Evolutionary conservation across 2,888 invertebrate genomes (phyloP).

Genomic region (Plagiodera versicolora): DNA sequence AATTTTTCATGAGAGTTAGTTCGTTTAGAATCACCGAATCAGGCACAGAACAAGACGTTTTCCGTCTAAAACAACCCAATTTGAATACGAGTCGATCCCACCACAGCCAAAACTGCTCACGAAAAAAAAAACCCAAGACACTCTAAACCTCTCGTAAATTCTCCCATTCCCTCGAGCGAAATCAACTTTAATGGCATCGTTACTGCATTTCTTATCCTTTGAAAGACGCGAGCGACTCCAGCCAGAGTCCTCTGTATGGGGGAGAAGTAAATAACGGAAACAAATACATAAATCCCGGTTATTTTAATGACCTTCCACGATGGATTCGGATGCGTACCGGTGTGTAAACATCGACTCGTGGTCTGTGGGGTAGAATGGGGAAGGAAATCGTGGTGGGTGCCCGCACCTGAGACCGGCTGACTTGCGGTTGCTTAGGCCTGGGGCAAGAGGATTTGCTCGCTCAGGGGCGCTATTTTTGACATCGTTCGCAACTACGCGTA

Average conservation of each 20-base stretch:
- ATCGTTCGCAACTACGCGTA: too few relatives aligned
- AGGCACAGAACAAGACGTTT: too few relatives aligned
- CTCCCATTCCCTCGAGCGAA: slow-evolving; percentile 3
- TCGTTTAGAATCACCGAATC: too few relatives aligned
- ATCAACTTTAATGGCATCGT: slow-evolving; percentile 13
- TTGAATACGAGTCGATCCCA: background rate
- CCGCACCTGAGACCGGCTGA: slow-evolving; percentile 1
- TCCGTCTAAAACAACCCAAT: too few relatives aligned
- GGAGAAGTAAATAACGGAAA: slow-evolving; percentile 26
- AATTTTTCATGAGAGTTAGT: too few relatives aligned
- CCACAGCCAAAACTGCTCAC: background rate
- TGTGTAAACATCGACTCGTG: slow-evolving; percentile 26
- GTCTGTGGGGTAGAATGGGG: slow-evolving; percentile 8
- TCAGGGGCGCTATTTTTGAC: too few relatives aligned
- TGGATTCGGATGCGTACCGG: slow-evolving; percentile 29
- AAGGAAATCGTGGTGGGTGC: slow-evolving; percentile 12
- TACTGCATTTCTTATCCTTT: background rate
- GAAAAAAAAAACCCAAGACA: background rate
- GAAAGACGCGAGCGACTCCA: background rate
- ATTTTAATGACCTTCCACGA: slow-evolving; percentile 24
- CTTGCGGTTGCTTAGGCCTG: too few relatives aligned
- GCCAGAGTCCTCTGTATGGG: background rate
- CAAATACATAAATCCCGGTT: slow-evolving; percentile 30
- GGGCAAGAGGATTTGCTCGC: too few relatives aligned
- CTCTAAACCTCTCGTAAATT: background rate